Base-by-base conservation (phyloP, 2,113 vertebrate species). In the Mus musculus region DNA sequence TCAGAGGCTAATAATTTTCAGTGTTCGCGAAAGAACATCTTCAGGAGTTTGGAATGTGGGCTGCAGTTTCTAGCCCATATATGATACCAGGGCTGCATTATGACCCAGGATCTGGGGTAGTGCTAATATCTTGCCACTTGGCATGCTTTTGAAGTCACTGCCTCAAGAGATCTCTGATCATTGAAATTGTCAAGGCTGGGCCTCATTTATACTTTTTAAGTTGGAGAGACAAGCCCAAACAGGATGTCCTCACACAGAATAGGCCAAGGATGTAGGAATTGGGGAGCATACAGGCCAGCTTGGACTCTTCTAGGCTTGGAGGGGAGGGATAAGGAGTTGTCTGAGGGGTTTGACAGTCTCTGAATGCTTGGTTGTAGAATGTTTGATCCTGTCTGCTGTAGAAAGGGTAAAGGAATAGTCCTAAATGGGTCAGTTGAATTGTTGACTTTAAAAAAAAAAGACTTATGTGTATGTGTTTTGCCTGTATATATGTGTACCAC, bases 81-180 rank as follows among this genome's bases (percentile, higher is more conserved):
- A 77, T 28, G 52, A 93, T 16, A 36, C 75, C 46, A 69, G 67
- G 61, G 17, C n/a, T 81, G 22, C 39, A 69, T 73, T n/a, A 17
- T n/a, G 52, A 14, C 20, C n/a, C 36, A 89, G 78, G 56, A 91
- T 87, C 86, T 67, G 86, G 26, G 39, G 88, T 39, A 78, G 42
- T 39, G 61, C 46, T 84, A 69, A 4, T 12, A 36, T n/a, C 56
- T 86, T 93, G 56, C 75, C 33, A 80, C 22, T 59, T 91, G 65
- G 49, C 49, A 54, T 59, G 39, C 63, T 92, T 93, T 65, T 85
- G 87, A 95, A 92, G 56, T 61, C 63, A 91, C 24, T 89, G 76
- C 75, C 73, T 73, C 46, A 93, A 96, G 28, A 73, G 63, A 46
- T 59, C 13, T 42, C 49, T 56, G 61, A 91, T 93, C 2, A 14